These are phyloP conservation scores for Athene cunicularia DNA, from an alignment of 2,113 vertebrate species.

Conservation along the genomic window DNA sequence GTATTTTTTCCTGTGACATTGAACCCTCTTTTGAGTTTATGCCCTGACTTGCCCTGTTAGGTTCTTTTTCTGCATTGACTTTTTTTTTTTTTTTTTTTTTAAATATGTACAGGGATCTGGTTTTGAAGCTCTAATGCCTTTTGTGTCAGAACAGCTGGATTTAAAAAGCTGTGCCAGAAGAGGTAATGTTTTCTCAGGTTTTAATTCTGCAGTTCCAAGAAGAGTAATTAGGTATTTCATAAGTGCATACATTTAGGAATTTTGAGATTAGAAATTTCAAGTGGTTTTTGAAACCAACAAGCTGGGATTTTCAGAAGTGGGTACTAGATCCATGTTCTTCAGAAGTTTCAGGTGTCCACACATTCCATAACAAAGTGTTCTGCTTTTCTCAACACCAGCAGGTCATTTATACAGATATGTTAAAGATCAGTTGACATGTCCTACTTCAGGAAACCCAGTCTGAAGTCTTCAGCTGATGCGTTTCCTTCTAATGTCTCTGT, in stretches of 20 bases:
- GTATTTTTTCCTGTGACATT: neutral
- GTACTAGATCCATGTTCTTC: neutral
- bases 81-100: too few species aligned
- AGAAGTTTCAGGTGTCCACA: neutral
- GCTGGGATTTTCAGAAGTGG: neutral
- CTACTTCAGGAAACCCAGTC: neutral
- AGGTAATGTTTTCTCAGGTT: neutral
- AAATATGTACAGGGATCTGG: neutral
- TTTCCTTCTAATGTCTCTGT: neutral
- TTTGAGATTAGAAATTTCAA: neutral
- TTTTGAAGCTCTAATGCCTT: neutral
- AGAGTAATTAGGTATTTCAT: neutral
- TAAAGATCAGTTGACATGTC: neutral
- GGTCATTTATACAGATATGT: neutral
- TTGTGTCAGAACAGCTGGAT: neutral
- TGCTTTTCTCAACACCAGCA: neutral
- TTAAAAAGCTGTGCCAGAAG: neutral
- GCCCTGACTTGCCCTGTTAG: neutral
- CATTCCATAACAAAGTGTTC: neutral
- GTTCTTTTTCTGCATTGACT: neutral
- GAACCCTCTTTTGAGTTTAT: neutral
- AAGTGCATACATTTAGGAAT: neutral
- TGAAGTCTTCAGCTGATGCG: neutral
- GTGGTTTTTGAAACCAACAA: neutral
- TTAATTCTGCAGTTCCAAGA: neutral